phyloP scores from a whole-genome alignment of 2,113 vertebrate genomes.

The Aldabrachelys gigantea region DNA sequence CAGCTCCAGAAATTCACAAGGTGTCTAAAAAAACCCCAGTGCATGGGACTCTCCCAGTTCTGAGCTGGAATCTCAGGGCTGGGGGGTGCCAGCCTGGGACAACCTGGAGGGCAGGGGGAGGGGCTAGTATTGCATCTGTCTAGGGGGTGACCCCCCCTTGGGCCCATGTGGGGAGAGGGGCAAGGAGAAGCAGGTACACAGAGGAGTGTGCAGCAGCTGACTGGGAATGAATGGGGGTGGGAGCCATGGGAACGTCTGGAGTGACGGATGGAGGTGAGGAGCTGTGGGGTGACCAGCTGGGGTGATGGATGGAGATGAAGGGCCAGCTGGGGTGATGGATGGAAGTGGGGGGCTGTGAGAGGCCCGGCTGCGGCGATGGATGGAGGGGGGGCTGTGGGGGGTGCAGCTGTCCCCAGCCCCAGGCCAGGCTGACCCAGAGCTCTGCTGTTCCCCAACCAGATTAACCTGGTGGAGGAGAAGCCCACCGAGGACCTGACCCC shows the following conservation, averaged over 20 bases:
- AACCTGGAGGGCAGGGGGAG: too few species aligned
- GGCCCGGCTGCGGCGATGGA: too few species aligned
- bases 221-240: too few species aligned
- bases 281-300: too few species aligned
- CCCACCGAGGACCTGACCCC: conserved; percentile 9
- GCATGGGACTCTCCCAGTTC: background rate
- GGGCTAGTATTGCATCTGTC: too few species aligned
- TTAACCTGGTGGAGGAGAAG: background rate
- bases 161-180: too few species aligned
- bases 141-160: too few species aligned
- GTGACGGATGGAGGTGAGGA: accelerated
- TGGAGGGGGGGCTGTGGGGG: accelerated
- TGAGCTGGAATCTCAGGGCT: background rate
- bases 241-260: background rate
- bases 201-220: too few species aligned
- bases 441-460: background rate
- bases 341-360: accelerated
- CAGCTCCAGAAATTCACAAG: background rate
- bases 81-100: too few species aligned
- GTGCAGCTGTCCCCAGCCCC: background rate
- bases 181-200: too few species aligned
- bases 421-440: background rate
- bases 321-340: accelerated
- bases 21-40: background rate
- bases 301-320: too few species aligned